phyloP scores from a whole-genome alignment of 2,888 invertebrate genomes.

The Entomobrya multifasciata region DNA sequence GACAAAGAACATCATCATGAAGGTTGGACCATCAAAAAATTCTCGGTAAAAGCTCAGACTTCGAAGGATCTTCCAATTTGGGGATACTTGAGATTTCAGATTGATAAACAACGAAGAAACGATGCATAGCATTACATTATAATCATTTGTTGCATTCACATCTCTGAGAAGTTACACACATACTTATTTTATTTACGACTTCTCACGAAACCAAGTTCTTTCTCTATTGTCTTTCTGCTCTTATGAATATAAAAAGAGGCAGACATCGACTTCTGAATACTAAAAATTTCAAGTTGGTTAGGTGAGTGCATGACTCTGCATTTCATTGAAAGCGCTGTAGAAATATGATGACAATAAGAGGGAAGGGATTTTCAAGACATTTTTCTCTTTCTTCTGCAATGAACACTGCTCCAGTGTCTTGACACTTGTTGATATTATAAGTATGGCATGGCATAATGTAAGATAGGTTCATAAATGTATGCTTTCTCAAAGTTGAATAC shows the following conservation, averaged over 20 bases:
- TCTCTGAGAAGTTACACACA: not conserved
- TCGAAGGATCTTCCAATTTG: not conserved
- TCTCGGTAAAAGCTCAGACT: not conserved
- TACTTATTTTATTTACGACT: not conserved
- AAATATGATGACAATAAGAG: not conserved
- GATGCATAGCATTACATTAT: not conserved
- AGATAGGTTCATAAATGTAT: not conserved
- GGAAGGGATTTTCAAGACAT: slow-evolving; percentile 16
- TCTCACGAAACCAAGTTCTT: slow-evolving; percentile 45
- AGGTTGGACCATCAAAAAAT: not conserved
- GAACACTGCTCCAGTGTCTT: not conserved
- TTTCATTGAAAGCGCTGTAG: slow-evolving; percentile 34
- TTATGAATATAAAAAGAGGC: too few species aligned
- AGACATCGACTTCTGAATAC: slow-evolving; percentile 29
- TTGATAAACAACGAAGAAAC: not conserved
- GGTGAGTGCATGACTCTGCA: slow-evolving; percentile 42
- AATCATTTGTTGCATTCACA: not conserved
- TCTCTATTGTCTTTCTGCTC: too few species aligned
- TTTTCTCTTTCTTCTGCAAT: not conserved
- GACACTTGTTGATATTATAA: slow-evolving; percentile 14
- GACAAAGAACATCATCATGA: not conserved
- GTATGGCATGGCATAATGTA: not conserved
- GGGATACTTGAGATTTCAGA: slow-evolving; percentile 38
- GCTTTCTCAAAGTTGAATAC: slow-evolving; percentile 11
- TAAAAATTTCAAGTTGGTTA: slow-evolving; percentile 22